Conservation (phyloP, 2,888 invertebrate genomes). For the Nephrotoma flavescens region DNA sequence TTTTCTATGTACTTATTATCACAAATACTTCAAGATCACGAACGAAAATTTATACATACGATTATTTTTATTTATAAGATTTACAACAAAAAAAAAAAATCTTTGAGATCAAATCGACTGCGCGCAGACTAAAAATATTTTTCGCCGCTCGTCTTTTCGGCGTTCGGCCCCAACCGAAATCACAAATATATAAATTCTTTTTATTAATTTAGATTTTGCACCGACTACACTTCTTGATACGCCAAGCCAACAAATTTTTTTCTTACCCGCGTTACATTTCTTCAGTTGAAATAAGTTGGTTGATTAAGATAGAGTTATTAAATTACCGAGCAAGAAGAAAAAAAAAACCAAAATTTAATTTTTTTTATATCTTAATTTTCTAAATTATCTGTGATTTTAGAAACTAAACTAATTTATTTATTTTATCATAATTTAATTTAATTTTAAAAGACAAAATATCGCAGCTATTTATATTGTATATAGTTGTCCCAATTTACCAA, state of each 20-base stretch:
- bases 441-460: background rate
- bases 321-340: background rate
- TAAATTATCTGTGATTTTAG: constrained; percentile 1
- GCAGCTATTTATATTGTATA: background rate
- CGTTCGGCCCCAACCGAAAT: background rate
- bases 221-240: background rate
- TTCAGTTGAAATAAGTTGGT: background rate
- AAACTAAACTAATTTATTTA: background rate
- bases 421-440: background rate
- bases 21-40: background rate
- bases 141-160: background rate
- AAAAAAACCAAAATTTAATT: background rate
- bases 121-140: background rate
- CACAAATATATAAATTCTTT: background rate
- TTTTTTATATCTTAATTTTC: background rate
- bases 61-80: background rate
- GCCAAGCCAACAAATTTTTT: background rate
- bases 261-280: background rate
- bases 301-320: background rate
- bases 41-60: background rate
- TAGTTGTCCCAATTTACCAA: background rate
- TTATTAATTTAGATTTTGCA: background rate
- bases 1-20: background rate
- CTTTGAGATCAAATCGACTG: background rate
- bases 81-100: background rate